These are phyloP conservation scores for Julus scandinavius DNA, from an alignment of 2,888 invertebrate genomes.

Conservation along the genomic window DNA sequence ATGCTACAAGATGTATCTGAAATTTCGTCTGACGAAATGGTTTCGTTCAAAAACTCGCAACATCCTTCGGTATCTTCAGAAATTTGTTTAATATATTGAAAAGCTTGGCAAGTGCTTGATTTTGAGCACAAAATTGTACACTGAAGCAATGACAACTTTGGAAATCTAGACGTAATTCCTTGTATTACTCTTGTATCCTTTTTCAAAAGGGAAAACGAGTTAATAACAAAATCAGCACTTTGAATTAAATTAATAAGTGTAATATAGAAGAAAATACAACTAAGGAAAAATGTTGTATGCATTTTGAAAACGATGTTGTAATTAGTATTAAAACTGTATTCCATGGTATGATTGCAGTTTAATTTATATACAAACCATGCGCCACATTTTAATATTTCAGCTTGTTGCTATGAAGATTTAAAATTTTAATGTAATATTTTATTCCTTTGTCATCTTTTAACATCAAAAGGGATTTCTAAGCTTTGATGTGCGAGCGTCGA, in stretches of 20 bases:
- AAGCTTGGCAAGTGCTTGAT: background rate
- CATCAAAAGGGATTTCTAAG: background rate
- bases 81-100: background rate
- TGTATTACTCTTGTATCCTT: background rate
- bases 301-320: background rate
- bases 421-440: background rate
- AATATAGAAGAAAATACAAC: background rate
- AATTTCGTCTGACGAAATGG: background rate
- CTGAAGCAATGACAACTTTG: background rate
- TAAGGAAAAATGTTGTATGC: background rate
- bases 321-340: background rate
- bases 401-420: background rate
- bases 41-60: background rate
- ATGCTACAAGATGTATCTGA: background rate
- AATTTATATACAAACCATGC: background rate
- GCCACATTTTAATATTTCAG: background rate
- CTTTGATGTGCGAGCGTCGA: background rate
- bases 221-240: background rate
- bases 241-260: background rate
- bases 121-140: background rate
- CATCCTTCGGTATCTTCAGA: background rate
- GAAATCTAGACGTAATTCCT: background rate
- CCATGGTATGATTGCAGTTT: no score
- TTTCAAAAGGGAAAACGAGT: background rate
- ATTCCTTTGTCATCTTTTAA: background rate